Base-by-base conservation (phyloP, 2,888 invertebrate genomes). In the Nomada flava region DNA sequence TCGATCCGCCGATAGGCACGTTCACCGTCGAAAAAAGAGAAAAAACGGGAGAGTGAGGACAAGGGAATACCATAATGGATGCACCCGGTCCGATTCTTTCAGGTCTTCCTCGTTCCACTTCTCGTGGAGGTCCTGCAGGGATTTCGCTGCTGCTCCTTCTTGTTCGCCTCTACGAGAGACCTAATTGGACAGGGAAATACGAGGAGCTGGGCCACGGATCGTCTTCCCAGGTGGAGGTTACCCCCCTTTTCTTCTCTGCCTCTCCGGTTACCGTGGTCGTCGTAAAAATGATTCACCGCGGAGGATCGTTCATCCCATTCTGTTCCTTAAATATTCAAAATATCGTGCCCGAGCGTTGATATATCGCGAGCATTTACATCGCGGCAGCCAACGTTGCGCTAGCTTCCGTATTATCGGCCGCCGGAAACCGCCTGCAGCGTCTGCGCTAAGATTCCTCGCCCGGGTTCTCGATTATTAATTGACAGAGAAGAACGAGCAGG, bases 121-220 rank as follows among this genome's bases (percentile, higher is more conserved):
- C 62, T 84, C 84, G 73, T 70, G 44, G 29, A 63, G 63, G 75
- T 76, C 70, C 84, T 78, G 76, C 78, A 74, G 73, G 78, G 84
- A 83, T 89, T 88, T 84, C 83, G 64, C 75, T 79, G 74, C 73
- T 70, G 84, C 82, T 88, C 83, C 86, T 88, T 85, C 83, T 55
- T 64, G 52, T 62, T 67, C 63, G 47, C 53, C 53, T 55, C 71
- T 23, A 26, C 73, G 76, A 81, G 67, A 71, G 70, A 86, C 86
- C 86, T 90, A 89, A 89, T 90, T 90, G 86, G 88, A 87, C 86
- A 85, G 82, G 84, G 86, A 88, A 90, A 88, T 90, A 88, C 88
- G 88, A 90, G 89, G 88, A 85, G 68, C 76, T 64, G 59, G 71
- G 52, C 67, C 55, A 53, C 70, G 87, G 70, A 78, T 81, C 87